phyloP scores from a whole-genome alignment of 2,797 vertebrate species.

The Pelodytes ibericus region DNA sequence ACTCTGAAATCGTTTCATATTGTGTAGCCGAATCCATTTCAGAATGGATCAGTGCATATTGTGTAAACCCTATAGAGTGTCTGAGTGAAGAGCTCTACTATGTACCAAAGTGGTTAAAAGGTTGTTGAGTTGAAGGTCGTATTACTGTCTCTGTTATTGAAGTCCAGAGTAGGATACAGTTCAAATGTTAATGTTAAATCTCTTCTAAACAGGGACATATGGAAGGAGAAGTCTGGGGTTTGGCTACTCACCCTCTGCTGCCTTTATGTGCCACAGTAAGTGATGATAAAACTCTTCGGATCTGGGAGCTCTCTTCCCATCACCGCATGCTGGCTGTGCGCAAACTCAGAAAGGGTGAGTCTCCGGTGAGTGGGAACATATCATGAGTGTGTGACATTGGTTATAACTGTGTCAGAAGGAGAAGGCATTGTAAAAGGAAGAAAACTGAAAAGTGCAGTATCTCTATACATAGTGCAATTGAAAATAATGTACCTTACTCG shows the following conservation, averaged over 20 bases:
- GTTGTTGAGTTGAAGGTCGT: too few relatives aligned
- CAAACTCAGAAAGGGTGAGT: conserved; percentile 93
- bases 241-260: conserved; percentile 90
- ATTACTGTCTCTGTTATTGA: not conserved
- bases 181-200: not conserved
- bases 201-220: conserved; percentile 85
- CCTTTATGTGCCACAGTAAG: conserved; percentile 96
- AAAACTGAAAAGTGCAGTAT: too few relatives aligned
- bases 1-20: too few relatives aligned
- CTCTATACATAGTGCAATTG: too few relatives aligned
- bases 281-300: conserved; percentile 91
- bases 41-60: too few relatives aligned
- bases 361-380: not conserved
- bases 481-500: too few relatives aligned
- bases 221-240: conserved; percentile 96
- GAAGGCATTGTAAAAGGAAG: not conserved
- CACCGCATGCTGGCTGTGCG: conserved; percentile 97
- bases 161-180: not conserved
- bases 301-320: conserved; percentile 94
- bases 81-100: too few relatives aligned
- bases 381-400: too few relatives aligned
- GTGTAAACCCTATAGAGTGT: too few relatives aligned
- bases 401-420: not conserved
- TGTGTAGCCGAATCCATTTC: too few relatives aligned
- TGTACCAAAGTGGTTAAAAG: too few relatives aligned